Conservation (phyloP, 2,888 invertebrate genomes). For the Lycaena phlaeas region DNA sequence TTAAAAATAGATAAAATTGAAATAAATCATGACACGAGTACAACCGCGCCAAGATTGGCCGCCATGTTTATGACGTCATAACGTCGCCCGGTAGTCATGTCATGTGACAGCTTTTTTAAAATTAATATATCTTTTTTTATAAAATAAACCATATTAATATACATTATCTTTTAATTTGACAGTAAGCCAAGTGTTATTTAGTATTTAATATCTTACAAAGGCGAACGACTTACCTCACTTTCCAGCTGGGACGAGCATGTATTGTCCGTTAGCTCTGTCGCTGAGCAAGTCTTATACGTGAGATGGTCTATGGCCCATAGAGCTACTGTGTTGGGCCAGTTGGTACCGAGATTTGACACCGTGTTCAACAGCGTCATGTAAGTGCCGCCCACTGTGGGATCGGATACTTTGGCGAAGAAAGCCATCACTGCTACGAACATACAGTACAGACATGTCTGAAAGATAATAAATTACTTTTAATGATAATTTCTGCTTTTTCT, state of each 20-base stretch:
- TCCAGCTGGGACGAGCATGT: constrained; percentile 76
- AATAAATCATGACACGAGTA: too few relatives aligned
- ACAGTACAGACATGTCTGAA: constrained; percentile 90
- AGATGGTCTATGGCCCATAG: constrained; percentile 93
- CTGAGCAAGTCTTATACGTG: constrained; percentile 83
- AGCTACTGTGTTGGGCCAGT: constrained; percentile 95
- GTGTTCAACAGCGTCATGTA: constrained; percentile 99
- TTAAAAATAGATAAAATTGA: too few relatives aligned
- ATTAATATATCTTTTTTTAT: too few relatives aligned
- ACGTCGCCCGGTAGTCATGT: too few relatives aligned
- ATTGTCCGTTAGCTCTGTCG: constrained; percentile 60
- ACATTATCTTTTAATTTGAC: too few relatives aligned
- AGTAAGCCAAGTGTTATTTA: too few relatives aligned
- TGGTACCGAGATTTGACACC: constrained; percentile 95
- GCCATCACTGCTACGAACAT: constrained; percentile 99
- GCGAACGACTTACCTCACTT: constrained; percentile 80
- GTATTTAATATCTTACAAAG: too few relatives aligned
- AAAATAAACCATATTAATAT: too few relatives aligned
- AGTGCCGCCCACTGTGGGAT: constrained; percentile 96
- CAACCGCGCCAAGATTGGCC: too few relatives aligned
- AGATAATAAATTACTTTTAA: constrained; percentile 24
- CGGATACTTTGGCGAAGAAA: constrained; percentile 97
- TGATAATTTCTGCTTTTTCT: too few relatives aligned
- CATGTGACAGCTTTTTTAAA: too few relatives aligned
- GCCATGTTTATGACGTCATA: too few relatives aligned